These are phyloP conservation scores for Oenanthe melanoleuca DNA, from an alignment of 2,113 vertebrate genomes.

Conservation along the genomic window DNA sequence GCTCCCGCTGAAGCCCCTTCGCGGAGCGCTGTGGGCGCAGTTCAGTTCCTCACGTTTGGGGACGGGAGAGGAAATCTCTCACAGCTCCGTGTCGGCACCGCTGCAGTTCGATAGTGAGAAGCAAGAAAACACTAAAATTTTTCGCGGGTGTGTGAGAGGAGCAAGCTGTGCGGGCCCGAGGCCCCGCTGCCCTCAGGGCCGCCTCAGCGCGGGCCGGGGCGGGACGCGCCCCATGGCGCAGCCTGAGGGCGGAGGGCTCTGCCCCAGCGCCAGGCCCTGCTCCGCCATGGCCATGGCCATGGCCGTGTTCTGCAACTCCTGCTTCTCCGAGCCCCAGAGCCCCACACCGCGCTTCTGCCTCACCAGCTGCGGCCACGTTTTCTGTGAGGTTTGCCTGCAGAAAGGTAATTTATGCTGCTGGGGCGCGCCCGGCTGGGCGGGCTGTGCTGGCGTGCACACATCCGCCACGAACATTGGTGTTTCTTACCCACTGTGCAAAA, in stretches of 20 bases:
- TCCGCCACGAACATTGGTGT: rapidly evolving
- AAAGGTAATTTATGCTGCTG: slow-evolving; percentile 76
- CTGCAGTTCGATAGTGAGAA: rapidly evolving
- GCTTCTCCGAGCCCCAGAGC: slow-evolving; percentile 74
- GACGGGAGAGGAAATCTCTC: rapidly evolving
- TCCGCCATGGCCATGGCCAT: slow-evolving; percentile 77
- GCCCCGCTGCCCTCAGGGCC: background rate
- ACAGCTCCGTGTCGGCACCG: rapidly evolving
- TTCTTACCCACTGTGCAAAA: background rate
- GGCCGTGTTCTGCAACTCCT: slow-evolving; percentile 85
- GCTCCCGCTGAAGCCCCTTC: rapidly evolving
- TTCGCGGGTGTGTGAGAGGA: rapidly evolving
- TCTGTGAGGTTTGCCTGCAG: slow-evolving; percentile 83
- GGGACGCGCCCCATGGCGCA: background rate
- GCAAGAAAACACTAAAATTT: rapidly evolving
- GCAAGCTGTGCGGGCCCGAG: rapidly evolving
- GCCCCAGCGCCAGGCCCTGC: too few species aligned
- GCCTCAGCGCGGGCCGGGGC: background rate
- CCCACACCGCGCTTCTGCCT: slow-evolving; percentile 74
- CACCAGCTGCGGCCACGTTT: slow-evolving; percentile 87
- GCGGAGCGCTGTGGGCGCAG: rapidly evolving
- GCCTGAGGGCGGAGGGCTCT: too few species aligned
- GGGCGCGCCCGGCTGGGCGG: background rate
- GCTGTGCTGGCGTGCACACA: rapidly evolving
- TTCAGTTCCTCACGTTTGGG: rapidly evolving